Conservation (phyloP, 1,140 invertebrate genomes). For the Drosophila willistoni region DNA sequence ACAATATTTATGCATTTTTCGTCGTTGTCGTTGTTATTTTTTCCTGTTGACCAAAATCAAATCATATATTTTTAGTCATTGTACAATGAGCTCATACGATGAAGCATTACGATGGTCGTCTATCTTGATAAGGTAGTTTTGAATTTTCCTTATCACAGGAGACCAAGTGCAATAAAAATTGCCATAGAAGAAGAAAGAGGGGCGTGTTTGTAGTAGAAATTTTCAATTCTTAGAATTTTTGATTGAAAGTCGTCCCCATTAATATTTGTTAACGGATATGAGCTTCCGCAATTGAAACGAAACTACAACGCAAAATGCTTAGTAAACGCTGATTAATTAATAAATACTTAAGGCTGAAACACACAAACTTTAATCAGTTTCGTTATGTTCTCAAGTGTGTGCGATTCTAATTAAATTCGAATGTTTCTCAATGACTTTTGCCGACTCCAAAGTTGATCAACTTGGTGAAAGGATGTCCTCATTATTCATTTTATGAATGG, state of each 20-base stretch:
- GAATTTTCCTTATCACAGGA: conserved; percentile 15
- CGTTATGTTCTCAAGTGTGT: not conserved
- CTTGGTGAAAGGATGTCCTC: not conserved
- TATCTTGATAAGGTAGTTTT: conserved; percentile 24
- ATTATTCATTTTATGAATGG: not conserved
- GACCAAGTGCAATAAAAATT: conserved; percentile 31
- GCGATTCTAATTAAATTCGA: not conserved
- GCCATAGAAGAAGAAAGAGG: conserved; percentile 52
- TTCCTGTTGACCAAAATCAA: conserved; percentile 53
- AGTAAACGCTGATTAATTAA: conserved; percentile 2
- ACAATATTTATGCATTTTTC: conserved; percentile 37
- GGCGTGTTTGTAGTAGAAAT: conserved; percentile 21
- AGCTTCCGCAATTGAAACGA: conserved; percentile 10
- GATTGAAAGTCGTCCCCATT: conserved; percentile 22
- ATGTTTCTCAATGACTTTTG: not conserved
- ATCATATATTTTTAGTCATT: conserved; percentile 70
- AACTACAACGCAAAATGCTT: not conserved
- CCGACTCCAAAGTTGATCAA: not conserved
- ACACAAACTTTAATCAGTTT: not conserved
- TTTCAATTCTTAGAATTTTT: conserved; percentile 47
- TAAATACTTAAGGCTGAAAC: not conserved
- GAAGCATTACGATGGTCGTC: conserved; percentile 1
- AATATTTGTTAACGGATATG: conserved; percentile 1
- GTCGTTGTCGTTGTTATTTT: too few species aligned
- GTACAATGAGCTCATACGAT: conserved; percentile 63